Evolutionary conservation across 1,140 invertebrate species (phyloP).

Genomic region (Drosophila pseudoananassae): DNA sequence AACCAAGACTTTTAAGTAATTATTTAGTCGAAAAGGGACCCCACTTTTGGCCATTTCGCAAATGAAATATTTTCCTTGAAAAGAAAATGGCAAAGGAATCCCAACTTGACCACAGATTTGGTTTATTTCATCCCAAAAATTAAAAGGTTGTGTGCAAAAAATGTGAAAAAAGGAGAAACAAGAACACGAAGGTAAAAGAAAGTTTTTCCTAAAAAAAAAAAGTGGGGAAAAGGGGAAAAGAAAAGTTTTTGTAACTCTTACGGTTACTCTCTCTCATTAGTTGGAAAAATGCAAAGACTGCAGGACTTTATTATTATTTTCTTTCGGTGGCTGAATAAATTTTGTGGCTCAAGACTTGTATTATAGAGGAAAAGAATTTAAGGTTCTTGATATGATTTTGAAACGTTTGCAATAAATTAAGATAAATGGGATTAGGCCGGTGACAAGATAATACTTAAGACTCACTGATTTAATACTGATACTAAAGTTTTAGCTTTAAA

Average conservation of each 20-base stretch:
- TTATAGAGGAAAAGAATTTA: background rate
- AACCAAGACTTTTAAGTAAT: slow-evolving; percentile 15
- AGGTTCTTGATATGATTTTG: background rate
- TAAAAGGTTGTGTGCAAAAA: slow-evolving; percentile 2
- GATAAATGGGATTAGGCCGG: background rate
- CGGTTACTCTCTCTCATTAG: background rate
- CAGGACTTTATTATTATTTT: too few relatives aligned
- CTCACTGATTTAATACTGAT: too few relatives aligned
- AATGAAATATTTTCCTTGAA: slow-evolving; percentile 27
- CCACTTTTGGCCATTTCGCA: slow-evolving; percentile 20
- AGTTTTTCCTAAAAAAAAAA: background rate
- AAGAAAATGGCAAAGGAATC: background rate
- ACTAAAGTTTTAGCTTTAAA: too few relatives aligned
- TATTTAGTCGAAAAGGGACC: slow-evolving; percentile 31
- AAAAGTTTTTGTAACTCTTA: background rate
- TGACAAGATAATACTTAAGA: background rate
- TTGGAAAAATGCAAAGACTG: background rate
- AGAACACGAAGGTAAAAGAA: background rate
- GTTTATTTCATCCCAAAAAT: slow-evolving; percentile 31
- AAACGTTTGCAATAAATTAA: background rate
- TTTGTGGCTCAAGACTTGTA: too few relatives aligned
- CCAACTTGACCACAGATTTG: slow-evolving; percentile 35
- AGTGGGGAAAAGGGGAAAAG: background rate
- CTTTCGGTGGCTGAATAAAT: too few relatives aligned
- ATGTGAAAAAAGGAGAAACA: background rate